Conservation (phyloP, 2,888 invertebrate species). For the Tubiluchus corallicola region DNA sequence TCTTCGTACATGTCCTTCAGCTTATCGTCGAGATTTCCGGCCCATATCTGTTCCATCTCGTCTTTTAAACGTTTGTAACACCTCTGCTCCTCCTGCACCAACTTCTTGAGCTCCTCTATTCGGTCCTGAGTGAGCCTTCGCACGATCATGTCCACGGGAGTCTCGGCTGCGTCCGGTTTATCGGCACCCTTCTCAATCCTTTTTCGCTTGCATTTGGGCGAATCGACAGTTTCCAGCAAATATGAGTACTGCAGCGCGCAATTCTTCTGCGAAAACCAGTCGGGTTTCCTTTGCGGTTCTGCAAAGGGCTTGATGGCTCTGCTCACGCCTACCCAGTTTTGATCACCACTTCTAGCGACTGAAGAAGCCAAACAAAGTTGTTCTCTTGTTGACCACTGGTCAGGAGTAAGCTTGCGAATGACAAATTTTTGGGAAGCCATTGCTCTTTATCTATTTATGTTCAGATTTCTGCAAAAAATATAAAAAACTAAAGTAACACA, state of each 20-base stretch:
- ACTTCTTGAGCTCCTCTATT: constrained; percentile 51
- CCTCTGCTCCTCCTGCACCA: constrained; percentile 47
- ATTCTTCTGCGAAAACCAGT: constrained; percentile 73
- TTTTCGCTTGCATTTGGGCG: constrained; percentile 50
- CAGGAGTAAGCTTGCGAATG: constrained; percentile 37
- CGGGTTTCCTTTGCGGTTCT: constrained; percentile 51
- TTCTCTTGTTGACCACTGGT: constrained; percentile 67
- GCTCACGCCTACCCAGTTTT: constrained; percentile 70
- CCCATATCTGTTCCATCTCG: constrained; percentile 38
- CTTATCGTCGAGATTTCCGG: constrained; percentile 47
- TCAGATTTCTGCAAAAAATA: too few relatives aligned
- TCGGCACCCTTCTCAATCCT: constrained; percentile 36
- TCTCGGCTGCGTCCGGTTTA: constrained; percentile 35
- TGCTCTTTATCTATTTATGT: too few relatives aligned
- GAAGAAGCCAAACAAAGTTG: constrained; percentile 68
- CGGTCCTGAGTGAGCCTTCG: constrained; percentile 55
- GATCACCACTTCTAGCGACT: constrained; percentile 63
- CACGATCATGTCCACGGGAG: constrained; percentile 58
- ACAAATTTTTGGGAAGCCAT: too few relatives aligned
- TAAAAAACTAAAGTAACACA: too few relatives aligned
- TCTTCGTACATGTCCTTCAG: constrained; percentile 51
- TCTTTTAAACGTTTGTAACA: constrained; percentile 48
- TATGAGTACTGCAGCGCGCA: constrained; percentile 76
- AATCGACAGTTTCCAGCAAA: constrained; percentile 58
- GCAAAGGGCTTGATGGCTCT: constrained; percentile 54